Base-by-base conservation (phyloP, 2,888 invertebrate genomes). In the Barypeithes pellucidus region DNA sequence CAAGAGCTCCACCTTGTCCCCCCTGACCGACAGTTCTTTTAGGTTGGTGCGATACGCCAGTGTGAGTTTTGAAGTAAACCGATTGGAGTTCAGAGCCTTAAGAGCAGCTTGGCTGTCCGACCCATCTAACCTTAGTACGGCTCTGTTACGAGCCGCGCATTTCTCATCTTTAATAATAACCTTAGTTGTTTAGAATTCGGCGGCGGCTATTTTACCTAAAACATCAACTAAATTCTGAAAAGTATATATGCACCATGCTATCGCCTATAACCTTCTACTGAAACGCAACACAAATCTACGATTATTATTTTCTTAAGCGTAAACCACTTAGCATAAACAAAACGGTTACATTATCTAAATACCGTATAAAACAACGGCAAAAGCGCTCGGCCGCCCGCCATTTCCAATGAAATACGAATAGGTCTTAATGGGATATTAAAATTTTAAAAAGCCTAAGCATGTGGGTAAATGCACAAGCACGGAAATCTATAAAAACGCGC, bases 351-450 rank as follows among this genome's bases (percentile, higher is more conserved):
- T 73, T 68, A 68, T 52, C 67, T 73, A 68, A 73, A 73, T 73
- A 59, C 68, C 68, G 63, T 24, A 68, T 68, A 59, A 68, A 62
- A 67, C 54, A 36, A 45, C 24, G 20, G 29, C 61, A 36, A 24
- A 43, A 54, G 22, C 61, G 52, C 36, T 43, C 67, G 47, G 52
- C 1, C 29, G 24, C 39, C 39, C 67, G 54, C 45, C 65, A 24
- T 57, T 71, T 59, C 71, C 68, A 65, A 73, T 73, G 73, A 73
- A 73, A 73, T 73, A 73, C 73, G 73, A 67, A 73, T 67, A 50
- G 73, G 65, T 68, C 54, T 68, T 73, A 73, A 68, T 73, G 69
- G 73, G 50, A 67, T 47, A 65, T 73, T 73, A 66, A 73, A 73
- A 68, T 68, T 73, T 73, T 65, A 67, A 68, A 73, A 68, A 72